Conservation (phyloP, 2,888 invertebrate species). For the Onchidella celtica region DNA sequence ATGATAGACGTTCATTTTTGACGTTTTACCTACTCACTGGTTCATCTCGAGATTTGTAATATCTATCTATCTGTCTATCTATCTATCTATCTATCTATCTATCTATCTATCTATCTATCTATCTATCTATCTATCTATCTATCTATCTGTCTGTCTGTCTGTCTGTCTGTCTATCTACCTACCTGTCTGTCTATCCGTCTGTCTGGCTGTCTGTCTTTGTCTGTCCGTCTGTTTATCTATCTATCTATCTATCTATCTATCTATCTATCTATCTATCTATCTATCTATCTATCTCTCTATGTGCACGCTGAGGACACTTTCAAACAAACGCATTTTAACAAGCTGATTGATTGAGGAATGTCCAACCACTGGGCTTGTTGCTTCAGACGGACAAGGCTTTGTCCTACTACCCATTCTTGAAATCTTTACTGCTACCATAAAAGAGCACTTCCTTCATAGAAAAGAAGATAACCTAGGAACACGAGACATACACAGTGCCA, state of each 20-base stretch:
- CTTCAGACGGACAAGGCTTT: background rate
- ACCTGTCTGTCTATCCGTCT: background rate
- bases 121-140: background rate
- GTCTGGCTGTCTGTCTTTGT: background rate
- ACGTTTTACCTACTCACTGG: no score
- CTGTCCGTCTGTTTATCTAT: background rate
- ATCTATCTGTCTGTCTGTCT: slow-evolving; percentile 7
- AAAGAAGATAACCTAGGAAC: no score
- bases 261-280: slow-evolving; percentile 19
- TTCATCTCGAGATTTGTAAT: no score
- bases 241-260: slow-evolving; percentile 12
- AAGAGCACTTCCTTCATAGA: no score
- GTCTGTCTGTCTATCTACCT: slow-evolving; percentile 6
- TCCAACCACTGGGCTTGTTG: background rate
- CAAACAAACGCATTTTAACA: background rate
- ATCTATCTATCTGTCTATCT: background rate
- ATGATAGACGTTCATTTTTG: no score
- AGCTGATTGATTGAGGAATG: background rate
- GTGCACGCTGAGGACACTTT: background rate
- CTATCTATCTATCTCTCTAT: slow-evolving; percentile 6
- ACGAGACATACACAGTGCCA: no score
- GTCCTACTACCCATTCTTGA: background rate
- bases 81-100: slow-evolving; percentile 23
- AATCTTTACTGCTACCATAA: no score
- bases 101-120: background rate